Evolutionary conservation across 2,888 invertebrate species (phyloP).

Genomic region (Pocota personata): DNA sequence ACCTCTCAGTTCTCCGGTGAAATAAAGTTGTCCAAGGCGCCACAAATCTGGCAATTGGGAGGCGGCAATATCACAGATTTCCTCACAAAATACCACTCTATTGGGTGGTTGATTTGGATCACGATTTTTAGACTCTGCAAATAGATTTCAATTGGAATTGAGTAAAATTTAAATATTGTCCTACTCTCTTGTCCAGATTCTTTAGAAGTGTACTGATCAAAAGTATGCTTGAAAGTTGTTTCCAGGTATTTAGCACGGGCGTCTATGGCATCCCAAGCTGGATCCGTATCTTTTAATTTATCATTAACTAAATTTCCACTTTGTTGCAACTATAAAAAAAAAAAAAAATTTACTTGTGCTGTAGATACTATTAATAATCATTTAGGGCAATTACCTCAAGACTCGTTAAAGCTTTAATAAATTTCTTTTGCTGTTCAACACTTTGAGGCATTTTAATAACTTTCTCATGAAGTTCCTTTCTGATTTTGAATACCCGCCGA

Average conservation of each 20-base stretch:
- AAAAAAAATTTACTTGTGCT: not conserved
- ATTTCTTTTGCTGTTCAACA: constrained; percentile 96
- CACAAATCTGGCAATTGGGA: constrained; percentile 95
- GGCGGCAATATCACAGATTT: constrained; percentile 89
- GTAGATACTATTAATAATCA: not conserved
- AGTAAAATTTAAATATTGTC: not conserved
- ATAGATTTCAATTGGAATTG: not conserved
- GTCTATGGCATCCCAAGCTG: constrained; percentile 97
- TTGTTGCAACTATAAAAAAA: constrained; percentile 78
- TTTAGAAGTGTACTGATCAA: constrained; percentile 80
- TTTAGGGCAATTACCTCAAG: constrained; percentile 84
- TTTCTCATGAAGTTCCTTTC: constrained; percentile 91
- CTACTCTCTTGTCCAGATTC: constrained; percentile 79
- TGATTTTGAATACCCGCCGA: constrained; percentile 91
- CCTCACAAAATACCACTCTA: constrained; percentile 90
- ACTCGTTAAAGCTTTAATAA: constrained; percentile 91
- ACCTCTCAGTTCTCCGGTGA: constrained; percentile 92
- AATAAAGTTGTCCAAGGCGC: constrained; percentile 97
- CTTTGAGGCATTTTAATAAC: constrained; percentile 95
- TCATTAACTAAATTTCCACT: constrained; percentile 78
- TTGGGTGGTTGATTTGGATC: constrained; percentile 84
- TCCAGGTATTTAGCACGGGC: constrained; percentile 91
- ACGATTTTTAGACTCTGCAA: constrained; percentile 79
- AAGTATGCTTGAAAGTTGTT: constrained; percentile 80
- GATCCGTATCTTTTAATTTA: constrained; percentile 87